Evolutionary conservation across 1,140 invertebrate species (phyloP).

Genomic region (Cotesia vestalis): DNA sequence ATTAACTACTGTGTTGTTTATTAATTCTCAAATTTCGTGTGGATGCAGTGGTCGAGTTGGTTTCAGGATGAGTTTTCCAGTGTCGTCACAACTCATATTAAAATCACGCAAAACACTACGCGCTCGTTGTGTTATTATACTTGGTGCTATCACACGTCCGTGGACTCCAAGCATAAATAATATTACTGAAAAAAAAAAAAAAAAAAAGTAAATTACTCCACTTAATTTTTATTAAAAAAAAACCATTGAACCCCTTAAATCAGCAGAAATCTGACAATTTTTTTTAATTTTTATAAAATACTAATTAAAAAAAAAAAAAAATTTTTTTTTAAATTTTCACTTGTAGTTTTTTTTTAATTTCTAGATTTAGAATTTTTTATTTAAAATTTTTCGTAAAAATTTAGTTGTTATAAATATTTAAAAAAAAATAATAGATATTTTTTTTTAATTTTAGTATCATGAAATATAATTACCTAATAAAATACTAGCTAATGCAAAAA

Average conservation of each 20-base stretch:
- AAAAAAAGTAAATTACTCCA: background rate
- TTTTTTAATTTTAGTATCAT: no score
- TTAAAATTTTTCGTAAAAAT: no score
- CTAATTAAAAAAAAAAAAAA: no score
- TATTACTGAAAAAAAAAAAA: constrained; percentile 73
- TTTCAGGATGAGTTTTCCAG: constrained; percentile 89
- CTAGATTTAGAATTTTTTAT: no score
- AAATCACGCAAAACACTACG: constrained; percentile 91
- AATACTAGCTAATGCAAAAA: constrained; percentile 91
- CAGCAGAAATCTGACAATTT: no score
- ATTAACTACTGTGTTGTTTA: constrained; percentile 13
- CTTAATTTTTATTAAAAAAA: no score
- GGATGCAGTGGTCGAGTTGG: constrained; percentile 68
- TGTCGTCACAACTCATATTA: constrained; percentile 98
- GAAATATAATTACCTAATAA: constrained; percentile 71
- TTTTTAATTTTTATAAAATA: no score
- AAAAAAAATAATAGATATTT: no score
- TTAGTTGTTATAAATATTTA: no score
- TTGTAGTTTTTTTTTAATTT: no score
- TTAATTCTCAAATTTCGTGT: constrained; percentile 56
- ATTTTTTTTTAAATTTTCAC: no score
- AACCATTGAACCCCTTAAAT: no score
- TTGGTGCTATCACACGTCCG: constrained; percentile 93
- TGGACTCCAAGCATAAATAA: constrained; percentile 93
- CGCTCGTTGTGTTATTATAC: constrained; percentile 92